Base-by-base conservation (phyloP, 37 sponge, comb jelly and placozoan genomes). In the Dysidea cf. avara region DNA sequence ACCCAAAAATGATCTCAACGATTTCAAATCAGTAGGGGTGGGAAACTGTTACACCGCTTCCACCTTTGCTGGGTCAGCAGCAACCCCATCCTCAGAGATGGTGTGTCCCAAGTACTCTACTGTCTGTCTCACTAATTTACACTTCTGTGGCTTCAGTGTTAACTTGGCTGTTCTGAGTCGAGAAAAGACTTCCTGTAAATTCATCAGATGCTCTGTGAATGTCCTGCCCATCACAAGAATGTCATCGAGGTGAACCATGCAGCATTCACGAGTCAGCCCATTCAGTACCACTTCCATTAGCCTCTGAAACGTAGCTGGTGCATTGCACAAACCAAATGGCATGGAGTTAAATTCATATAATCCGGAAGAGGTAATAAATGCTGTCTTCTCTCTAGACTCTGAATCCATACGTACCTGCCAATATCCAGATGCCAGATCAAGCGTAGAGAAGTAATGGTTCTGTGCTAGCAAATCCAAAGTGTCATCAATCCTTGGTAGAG, bases 261-360 rank as follows among this genome's bases (percentile, higher is more conserved):
- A n/a, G n/a, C n/a, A n/a, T n/a, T n/a, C n/a, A n/a, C n/a, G n/a
- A n/a, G n/a, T n/a, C n/a, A n/a, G n/a, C n/a, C n/a, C n/a, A n/a
- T n/a, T n/a, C n/a, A n/a, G n/a, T n/a, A n/a, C n/a, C n/a, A n/a
- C n/a, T n/a, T n/a, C n/a, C n/a, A n/a, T n/a, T n/a, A n/a, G n/a
- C n/a, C n/a, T n/a, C n/a, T n/a, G n/a, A n/a, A n/a, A 48, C 68
- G 49, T 31, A 78, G 22, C n/a, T n/a, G n/a, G n/a, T n/a, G n/a
- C n/a, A n/a, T n/a, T n/a, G n/a, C n/a, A n/a, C n/a, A n/a, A n/a
- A 3, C 79, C 79, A 52, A 78, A 78, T 7, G 79, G 79, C 79
- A 78, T 78, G 24, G 49, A 18, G 18, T n/a, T 24, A 21, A 78
- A 78, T 32, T 69, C 69, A 33, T 53, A 78, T 21, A 78, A 34